These are phyloP conservation scores for Erpornis zantholeuca DNA, from an alignment of 2,113 vertebrate genomes.

Conservation along the genomic window DNA sequence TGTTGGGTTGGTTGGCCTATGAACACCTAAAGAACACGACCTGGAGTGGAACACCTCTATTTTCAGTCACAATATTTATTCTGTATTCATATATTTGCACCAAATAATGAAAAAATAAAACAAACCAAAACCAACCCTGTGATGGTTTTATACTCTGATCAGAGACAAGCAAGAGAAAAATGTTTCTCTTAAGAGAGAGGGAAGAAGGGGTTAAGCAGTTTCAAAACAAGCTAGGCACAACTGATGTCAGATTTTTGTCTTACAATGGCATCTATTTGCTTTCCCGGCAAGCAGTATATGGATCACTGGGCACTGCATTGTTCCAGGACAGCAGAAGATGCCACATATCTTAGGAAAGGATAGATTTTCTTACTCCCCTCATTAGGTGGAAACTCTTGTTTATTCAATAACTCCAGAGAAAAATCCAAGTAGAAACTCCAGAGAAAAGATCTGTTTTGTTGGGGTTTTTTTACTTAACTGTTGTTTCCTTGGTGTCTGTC, in stretches of 20 bases:
- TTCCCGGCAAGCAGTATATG: neutral
- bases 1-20: neutral
- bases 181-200: neutral
- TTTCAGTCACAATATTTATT: neutral
- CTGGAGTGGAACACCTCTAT: neutral
- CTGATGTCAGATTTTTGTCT: slow-evolving; percentile 42
- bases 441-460: neutral
- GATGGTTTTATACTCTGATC: neutral
- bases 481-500: neutral
- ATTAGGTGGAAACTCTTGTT: neutral
- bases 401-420: neutral
- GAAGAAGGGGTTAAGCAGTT: slow-evolving; percentile 24
- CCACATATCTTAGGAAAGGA: neutral
- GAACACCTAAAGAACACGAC: neutral
- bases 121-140: neutral
- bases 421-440: neutral
- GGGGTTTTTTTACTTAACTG: neutral
- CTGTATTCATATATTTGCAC: neutral
- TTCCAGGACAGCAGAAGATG: neutral
- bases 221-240: slow-evolving; percentile 42
- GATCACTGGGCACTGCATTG: neutral
- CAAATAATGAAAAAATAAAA: neutral
- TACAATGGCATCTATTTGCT: slow-evolving; percentile 55
- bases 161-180: neutral
- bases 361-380: neutral